Evolutionary conservation across 2,113 vertebrate species (phyloP), one percentile per base, ranked within the genome.

Genomic region (Hippocampus mohnikei): DNA sequence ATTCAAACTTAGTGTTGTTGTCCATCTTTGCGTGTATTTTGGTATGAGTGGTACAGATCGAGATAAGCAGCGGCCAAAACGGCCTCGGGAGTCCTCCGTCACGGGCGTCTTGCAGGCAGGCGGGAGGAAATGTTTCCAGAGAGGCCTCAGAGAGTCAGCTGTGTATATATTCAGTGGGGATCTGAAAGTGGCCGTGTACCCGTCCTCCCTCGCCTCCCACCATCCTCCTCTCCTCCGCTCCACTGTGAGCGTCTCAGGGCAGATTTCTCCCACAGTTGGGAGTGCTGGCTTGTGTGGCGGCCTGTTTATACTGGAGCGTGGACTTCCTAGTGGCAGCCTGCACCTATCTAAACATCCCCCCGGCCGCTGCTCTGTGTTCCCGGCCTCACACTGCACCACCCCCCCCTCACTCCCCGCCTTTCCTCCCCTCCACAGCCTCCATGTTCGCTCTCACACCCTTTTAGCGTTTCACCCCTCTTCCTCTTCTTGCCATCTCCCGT

Each of bases 271-370:
- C 92, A 93, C 92, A 91, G 90, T 92, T 88, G 88, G 89, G 91
- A 91, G 91, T 84, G 88, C 88, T 91, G 88, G 89, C 84, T 79
- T 91, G 91, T 92, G 91, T 93, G 90, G 90, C 90, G 88, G 90
- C 85, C 85, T 93, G 92, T 93, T 93, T 93, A 93, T 92, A 88
- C 91, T 93, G 92, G 92, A 93, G 90, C 90, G 79, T 86, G 90
- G 91, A 93, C 92, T 93, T 93, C 92, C 92, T 93, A 93, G 92
- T 93, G 92, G 92, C 92, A 93, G 92, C 91, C 90, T 93, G 92
- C 92, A 93, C 92, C 92, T 93, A 93, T 93, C 89, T 92, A 93
- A 93, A 93, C 92, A 93, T 93, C 92, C 92, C 91, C 89, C 90
- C 85, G 84, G 91, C 90, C 87, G 85, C 90, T 90, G 89, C 88